These are phyloP conservation scores for Aethes cnicana DNA, from an alignment of 2,888 invertebrate species.

Conservation along the genomic window DNA sequence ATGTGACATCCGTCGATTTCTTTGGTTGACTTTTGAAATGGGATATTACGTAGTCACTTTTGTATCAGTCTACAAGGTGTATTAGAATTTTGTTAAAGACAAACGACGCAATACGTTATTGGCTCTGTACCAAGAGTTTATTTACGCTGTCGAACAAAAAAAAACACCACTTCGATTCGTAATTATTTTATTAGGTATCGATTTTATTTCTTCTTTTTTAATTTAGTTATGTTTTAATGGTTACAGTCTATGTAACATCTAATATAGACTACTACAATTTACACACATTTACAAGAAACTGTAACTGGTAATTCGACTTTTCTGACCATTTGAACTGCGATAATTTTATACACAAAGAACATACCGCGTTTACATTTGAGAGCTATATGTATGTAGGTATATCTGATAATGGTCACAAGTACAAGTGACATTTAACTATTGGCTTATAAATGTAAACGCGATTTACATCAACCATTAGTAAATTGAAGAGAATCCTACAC, in stretches of 20 bases:
- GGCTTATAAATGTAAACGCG: constrained; percentile 11
- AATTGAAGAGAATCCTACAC: constrained; percentile 9
- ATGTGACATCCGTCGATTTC: no score
- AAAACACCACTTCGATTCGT: constrained; percentile 56
- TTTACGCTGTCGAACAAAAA: constrained; percentile 33
- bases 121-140: constrained; percentile 3
- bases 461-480: constrained; percentile 1
- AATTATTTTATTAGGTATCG: constrained; percentile 67
- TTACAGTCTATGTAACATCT: constrained; percentile 79
- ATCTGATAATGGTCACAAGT: neutral
- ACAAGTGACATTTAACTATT: neutral
- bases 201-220: constrained; percentile 65
- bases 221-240: constrained; percentile 64
- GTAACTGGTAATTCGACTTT: constrained; percentile 63
- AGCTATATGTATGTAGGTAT: neutral
- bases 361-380: constrained; percentile 15
- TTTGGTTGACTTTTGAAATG: no score
- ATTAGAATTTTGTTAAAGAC: neutral
- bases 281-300: constrained; percentile 75
- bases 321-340: constrained; percentile 26
- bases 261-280: constrained; percentile 76
- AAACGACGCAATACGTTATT: constrained; percentile 1
- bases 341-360: constrained; percentile 36
- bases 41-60: no score
- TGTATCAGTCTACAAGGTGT: no score